Evolutionary conservation across 1,140 invertebrate species (phyloP).

Genomic region (Pseudomyrmex gracilis): DNA sequence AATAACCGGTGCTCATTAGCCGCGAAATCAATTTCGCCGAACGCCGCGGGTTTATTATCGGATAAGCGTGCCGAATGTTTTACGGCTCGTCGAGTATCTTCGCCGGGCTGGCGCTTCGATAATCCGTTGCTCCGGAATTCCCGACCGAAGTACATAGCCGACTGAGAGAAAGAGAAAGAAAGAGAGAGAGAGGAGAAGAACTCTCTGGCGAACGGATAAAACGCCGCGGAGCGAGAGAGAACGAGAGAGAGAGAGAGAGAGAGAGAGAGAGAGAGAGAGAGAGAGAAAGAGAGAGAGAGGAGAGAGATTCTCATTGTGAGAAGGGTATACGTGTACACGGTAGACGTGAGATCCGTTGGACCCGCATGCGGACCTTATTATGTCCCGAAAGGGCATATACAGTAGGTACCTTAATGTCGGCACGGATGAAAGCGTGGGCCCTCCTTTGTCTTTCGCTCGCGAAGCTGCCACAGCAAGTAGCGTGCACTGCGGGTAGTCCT

Average conservation of each 20-base stretch:
- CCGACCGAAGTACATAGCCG: slow-evolving; percentile 33
- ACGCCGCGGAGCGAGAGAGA: neutral
- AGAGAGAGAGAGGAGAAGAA: neutral
- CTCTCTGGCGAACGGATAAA: neutral
- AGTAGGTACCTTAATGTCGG: slow-evolving; percentile 81
- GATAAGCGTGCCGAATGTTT: slow-evolving; percentile 41
- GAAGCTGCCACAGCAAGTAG: slow-evolving; percentile 76
- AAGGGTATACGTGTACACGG: slow-evolving; percentile 69
- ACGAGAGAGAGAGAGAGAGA: slow-evolving; percentile 3
- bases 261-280: slow-evolving; percentile 68
- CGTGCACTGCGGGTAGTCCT: slow-evolving; percentile 74
- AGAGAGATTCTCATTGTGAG: slow-evolving; percentile 69
- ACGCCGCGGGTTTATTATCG: slow-evolving; percentile 49
- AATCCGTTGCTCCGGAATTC: slow-evolving; percentile 46
- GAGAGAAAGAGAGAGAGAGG: slow-evolving; percentile 66
- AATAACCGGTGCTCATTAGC: slow-evolving; percentile 61
- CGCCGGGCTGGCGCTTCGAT: slow-evolving; percentile 41
- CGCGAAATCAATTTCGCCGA: slow-evolving; percentile 54
- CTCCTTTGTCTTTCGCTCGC: slow-evolving; percentile 75
- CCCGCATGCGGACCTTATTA: slow-evolving; percentile 81
- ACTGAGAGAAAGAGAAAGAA: neutral
- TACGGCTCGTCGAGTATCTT: slow-evolving; percentile 38
- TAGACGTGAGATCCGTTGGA: slow-evolving; percentile 81
- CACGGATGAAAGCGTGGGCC: slow-evolving; percentile 80
- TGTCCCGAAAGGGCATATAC: slow-evolving; percentile 76